Conservation (phyloP, 2,797 vertebrate genomes). For the Rhinoraja longicauda region DNA sequence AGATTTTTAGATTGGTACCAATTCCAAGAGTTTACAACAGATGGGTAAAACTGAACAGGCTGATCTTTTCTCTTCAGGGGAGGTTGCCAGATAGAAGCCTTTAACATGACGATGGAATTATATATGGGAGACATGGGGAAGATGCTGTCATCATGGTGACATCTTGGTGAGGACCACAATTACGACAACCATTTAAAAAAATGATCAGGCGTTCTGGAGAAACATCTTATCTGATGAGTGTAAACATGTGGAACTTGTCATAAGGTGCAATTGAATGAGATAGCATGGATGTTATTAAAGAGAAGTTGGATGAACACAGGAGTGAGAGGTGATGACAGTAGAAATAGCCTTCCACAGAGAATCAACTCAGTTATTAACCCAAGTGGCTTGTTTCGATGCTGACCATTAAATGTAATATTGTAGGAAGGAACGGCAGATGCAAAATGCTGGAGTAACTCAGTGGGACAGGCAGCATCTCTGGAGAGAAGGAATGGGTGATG, state of each 20-base stretch:
- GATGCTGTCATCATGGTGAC: neutral
- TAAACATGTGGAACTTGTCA: neutral
- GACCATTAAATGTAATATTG: too few relatives aligned
- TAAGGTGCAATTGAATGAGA: neutral
- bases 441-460: too few relatives aligned
- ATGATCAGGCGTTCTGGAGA: neutral
- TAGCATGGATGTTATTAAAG: neutral
- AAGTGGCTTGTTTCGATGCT: neutral
- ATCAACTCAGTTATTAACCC: neutral
- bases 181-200: neutral
- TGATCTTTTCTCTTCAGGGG: neutral
- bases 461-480: too few relatives aligned
- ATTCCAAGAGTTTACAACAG: too few relatives aligned
- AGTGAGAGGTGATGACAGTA: too few relatives aligned
- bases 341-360: neutral
- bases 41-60: neutral
- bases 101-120: neutral
- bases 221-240: neutral
- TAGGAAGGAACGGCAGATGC: too few relatives aligned
- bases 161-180: neutral
- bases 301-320: neutral
- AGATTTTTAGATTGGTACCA: too few relatives aligned
- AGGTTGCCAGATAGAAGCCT: neutral
- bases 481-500: too few relatives aligned
- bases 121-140: neutral